Base-by-base conservation (phyloP, 2,888 invertebrate species). In the Cosmorhoe ocellata region DNA sequence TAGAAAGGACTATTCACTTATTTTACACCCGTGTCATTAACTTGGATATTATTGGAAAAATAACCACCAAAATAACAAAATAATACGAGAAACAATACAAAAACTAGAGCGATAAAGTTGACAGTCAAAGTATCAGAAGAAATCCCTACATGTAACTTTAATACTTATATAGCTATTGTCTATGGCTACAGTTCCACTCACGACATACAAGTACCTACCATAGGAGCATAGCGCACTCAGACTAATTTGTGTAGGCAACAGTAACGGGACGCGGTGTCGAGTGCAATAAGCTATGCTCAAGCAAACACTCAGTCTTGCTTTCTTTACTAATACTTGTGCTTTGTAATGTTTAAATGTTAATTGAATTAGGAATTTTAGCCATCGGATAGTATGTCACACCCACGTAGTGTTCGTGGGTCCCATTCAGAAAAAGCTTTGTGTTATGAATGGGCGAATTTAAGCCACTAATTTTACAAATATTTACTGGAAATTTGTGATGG, bases 241-340 rank as follows among this genome's bases (percentile, higher is more conserved):
- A 48, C 46, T 71, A 76, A 77, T 74, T 74, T 72, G 74, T 75
- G 76, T 76, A 75, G 74, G 74, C 67, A 73, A 63, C 68, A 59
- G 70, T 80, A 86, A 86, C 84, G 85, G 87, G 71, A 79, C 67
- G 66, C 6, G 5, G 18, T 5, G 18, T 81, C 72, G 74, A 82
- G 76, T 79, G 79, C 74, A 78, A 74, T 76, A 71, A 65, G 76
- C 66, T 69, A 71, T 72, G 67, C 61, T 60, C 62, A 74, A 72
- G 61, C 60, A 62, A 66, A 61, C 34, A 44, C 38, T 42, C 66
- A 68, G 66, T 66, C 64, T 64, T 60, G 61, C 60, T 63, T 67
- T 74, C 65, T 76, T 73, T 66, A 64, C 67, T 61, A 66, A 66
- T 69, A 74, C 72, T 72, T 69, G 61, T 73, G 61, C 64, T 70